These are phyloP conservation scores for Clarias macrocephalus DNA, from an alignment of 2,113 vertebrate genomes.

Conservation along the genomic window DNA sequence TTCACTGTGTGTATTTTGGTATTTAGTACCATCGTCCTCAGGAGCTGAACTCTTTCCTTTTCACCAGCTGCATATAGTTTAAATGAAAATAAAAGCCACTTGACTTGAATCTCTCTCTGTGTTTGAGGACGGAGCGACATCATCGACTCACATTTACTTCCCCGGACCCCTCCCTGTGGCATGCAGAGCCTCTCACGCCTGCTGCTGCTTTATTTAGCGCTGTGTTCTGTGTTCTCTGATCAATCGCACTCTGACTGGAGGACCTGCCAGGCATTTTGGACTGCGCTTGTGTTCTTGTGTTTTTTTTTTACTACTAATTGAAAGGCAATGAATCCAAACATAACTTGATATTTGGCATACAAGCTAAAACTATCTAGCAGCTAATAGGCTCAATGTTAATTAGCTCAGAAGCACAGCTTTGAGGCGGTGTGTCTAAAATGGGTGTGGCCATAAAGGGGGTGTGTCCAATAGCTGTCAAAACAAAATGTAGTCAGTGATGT, in stretches of 20 bases:
- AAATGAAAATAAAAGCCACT: too few species aligned
- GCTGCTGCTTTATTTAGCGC: too few species aligned
- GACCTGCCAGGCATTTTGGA: neutral
- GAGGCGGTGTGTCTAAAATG: too few species aligned
- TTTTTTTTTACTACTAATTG: neutral
- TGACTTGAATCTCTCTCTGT: neutral
- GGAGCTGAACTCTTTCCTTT: too few species aligned
- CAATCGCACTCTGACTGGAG: neutral
- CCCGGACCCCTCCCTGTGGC: neutral
- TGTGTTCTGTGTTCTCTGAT: neutral
- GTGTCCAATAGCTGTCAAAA: too few species aligned
- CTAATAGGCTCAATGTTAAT: too few species aligned
- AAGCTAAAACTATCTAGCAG: neutral
- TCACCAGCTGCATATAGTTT: too few species aligned
- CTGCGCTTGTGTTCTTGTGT: neutral
- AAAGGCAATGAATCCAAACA: neutral
- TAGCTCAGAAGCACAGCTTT: too few species aligned
- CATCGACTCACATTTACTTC: neutral
- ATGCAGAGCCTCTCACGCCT: neutral
- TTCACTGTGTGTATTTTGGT: too few species aligned
- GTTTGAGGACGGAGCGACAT: neutral
- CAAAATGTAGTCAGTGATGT: too few species aligned
- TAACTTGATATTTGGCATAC: neutral
- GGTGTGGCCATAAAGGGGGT: neutral
- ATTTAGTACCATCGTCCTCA: too few species aligned